These are phyloP conservation scores for Zapornia atra DNA, from an alignment of 2,113 vertebrate genomes.

Conservation along the genomic window DNA sequence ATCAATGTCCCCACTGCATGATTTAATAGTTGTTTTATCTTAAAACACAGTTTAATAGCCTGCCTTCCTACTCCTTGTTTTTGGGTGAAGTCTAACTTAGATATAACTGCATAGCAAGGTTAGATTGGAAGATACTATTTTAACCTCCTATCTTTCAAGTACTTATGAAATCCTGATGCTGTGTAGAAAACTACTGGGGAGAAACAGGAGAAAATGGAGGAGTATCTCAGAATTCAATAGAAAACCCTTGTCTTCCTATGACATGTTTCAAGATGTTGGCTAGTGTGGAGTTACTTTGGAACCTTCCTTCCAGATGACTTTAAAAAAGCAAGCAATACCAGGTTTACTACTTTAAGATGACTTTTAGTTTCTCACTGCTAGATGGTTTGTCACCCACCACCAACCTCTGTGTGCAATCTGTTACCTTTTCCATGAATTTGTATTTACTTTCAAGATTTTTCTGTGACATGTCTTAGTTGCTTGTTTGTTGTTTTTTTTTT, in stretches of 20 bases:
- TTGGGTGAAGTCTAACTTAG: neutral
- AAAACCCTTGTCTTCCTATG: neutral
- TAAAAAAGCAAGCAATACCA: neutral
- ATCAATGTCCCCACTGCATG: neutral
- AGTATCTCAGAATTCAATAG: neutral
- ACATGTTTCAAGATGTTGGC: neutral
- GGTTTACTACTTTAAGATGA: neutral
- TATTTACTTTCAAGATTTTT: neutral
- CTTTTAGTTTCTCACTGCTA: neutral
- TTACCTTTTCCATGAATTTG: neutral
- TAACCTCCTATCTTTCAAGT: neutral
- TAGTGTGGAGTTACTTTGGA: neutral
- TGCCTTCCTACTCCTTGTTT: neutral
- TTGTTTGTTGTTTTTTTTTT: neutral
- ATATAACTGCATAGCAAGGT: neutral
- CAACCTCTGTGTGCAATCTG: neutral
- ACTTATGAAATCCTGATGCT: neutral
- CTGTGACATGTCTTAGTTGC: neutral
- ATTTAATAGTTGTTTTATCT: neutral
- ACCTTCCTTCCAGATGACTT: neutral
- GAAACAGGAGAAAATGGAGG: neutral
- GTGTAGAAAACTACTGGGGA: neutral
- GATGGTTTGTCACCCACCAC: neutral
- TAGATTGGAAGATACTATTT: neutral
- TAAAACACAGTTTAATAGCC: neutral